Base-by-base conservation (phyloP, 2,113 vertebrate species). In the Myocastor coypus region DNA sequence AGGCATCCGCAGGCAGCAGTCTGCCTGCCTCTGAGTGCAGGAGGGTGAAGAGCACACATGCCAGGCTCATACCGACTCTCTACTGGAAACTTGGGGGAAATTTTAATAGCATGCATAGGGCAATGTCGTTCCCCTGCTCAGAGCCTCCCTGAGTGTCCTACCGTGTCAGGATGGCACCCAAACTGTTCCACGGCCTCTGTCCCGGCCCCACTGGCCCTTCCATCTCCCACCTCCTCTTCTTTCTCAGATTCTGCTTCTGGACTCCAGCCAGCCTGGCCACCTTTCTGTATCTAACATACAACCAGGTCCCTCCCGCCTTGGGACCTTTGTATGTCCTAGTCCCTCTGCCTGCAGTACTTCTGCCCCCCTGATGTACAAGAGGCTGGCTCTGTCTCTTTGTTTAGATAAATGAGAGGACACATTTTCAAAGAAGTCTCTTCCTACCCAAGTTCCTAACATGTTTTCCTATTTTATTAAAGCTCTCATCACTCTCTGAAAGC, bases 391-490 rank as follows among this genome's bases (percentile, higher is more conserved):
- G n/a, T 30, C 69, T 94, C 37, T 83, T 59, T 50, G 63, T 63
- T 71, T 90, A 84, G n/a, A 86, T 3, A 9, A 13, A 32, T 24
- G 52, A 91, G 78, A 89, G 46, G 24, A 52, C n/a, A 61, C 32
- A 24, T 66, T 61, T 59, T 64, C 42, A 84, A 85, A 83, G 3
- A 59, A 10, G 13, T 83, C 73, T 89, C 87, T 52, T 55, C 32
- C 50, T 55, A 55, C 52, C 30, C 50, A 80, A 78, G 75, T 55
- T 80, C 19, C 77, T 55, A 80, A 55, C 32, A 55, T 7, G 22
- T 34, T 55, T 93, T 87, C 40, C 69, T 83, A 59, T 32, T 80
- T 40, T 81, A 85, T 86, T 78, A 89, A 96, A 95, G 30, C 26
- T 57, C 78, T 83, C 66, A 71, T 32, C 52, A 57, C n/a, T 52